Conservation (phyloP, 2,797 vertebrate species). For the Thalassophryne amazonica region DNA sequence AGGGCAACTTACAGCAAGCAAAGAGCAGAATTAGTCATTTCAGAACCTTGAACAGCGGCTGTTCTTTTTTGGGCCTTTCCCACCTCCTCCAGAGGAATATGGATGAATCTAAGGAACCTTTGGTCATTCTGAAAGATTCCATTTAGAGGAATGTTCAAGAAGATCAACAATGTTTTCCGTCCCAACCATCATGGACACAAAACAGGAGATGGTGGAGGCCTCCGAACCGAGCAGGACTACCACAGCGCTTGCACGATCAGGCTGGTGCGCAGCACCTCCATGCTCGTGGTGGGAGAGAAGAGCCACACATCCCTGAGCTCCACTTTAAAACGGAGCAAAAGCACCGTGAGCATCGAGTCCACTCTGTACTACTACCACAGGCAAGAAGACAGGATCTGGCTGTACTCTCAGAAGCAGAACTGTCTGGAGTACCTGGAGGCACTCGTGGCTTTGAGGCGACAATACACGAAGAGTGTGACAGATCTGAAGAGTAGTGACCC, state of each 20-base stretch:
- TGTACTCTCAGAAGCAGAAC: conserved; percentile 89
- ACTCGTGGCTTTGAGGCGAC: conserved; percentile 87
- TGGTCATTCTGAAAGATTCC: conserved; percentile 12
- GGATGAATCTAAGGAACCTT: conserved; percentile 1
- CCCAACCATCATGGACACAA: conserved; percentile 74
- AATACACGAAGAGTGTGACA: conserved; percentile 84
- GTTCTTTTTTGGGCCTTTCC: too few species aligned
- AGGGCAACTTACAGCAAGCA: conserved; percentile 57
- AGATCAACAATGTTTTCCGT: conserved; percentile 88
- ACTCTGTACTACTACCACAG: conserved; percentile 81
- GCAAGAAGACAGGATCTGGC: conserved; percentile 89
- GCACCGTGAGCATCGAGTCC: conserved; percentile 83
- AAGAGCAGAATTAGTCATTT: conserved; percentile 32
- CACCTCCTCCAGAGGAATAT: conserved; percentile 1
- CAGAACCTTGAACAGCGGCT: conserved; percentile 77
- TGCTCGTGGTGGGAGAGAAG: conserved; percentile 85
- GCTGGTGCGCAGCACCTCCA: conserved; percentile 92
- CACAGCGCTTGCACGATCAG: conserved; percentile 80
- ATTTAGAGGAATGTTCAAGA: conserved; percentile 85
- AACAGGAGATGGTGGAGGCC: conserved; percentile 26
- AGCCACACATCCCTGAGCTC: conserved; percentile 67
- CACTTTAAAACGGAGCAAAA: conserved; percentile 87
- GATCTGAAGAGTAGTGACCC: conserved; percentile 75
- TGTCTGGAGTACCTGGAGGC: conserved; percentile 94
- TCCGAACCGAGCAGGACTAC: conserved; percentile 60